Conservation (phyloP, 2,888 invertebrate genomes). For the Mycogona germanica region DNA sequence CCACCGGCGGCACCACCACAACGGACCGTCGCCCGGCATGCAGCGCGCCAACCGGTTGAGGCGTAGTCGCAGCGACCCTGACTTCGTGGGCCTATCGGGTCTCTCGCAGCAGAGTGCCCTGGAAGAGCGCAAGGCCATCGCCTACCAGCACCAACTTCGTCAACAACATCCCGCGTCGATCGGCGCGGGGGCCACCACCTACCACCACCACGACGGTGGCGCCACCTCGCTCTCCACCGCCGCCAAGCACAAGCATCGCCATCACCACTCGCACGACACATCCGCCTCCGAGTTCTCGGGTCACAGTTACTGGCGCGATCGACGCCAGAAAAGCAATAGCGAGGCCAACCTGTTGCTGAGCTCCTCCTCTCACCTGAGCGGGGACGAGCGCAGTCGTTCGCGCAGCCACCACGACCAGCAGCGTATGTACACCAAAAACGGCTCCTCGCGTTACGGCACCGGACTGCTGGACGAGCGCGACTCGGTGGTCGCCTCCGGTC, state of each 20-base stretch:
- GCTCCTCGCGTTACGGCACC: not conserved
- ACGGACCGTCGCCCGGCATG: constrained; percentile 4
- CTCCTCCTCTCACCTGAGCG: constrained; percentile 21
- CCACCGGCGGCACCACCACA: not conserved
- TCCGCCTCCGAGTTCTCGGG: constrained; percentile 17
- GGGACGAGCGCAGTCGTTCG: constrained; percentile 6
- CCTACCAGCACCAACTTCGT: not conserved
- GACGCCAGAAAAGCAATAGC: constrained; percentile 42
- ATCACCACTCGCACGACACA: too few species aligned
- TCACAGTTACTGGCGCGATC: constrained; percentile 20
- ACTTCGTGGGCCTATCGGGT: constrained; percentile 63
- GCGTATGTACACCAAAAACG: constrained; percentile 16
- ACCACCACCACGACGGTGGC: constrained; percentile 28
- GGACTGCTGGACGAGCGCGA: constrained; percentile 5
- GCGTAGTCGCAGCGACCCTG: constrained; percentile 67
- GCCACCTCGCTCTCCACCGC: not conserved
- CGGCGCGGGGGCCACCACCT: not conserved
- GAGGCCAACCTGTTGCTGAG: constrained; percentile 64
- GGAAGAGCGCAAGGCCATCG: constrained; percentile 1
- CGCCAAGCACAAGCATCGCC: constrained; percentile 3
- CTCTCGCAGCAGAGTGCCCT: constrained; percentile 42
- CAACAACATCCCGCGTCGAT: not conserved
- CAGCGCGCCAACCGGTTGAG: constrained; percentile 14
- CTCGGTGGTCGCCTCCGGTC: not conserved
- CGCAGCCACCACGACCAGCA: constrained; percentile 21